phyloP scores from a whole-genome alignment of 2,113 vertebrate species.

The Otus sunia region DNA sequence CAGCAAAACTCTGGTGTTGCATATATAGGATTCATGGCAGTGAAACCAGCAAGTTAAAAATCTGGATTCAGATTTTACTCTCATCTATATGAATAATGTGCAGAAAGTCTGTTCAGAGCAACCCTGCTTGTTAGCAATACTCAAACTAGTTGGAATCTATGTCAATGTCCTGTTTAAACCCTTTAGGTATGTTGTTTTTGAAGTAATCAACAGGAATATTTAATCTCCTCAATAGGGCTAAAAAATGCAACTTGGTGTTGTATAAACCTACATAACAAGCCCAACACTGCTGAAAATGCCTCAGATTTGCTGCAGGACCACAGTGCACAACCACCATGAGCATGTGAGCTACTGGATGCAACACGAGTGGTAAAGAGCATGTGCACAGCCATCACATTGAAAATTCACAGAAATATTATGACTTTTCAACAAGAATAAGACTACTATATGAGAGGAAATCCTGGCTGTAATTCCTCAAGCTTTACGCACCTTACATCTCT shows the following conservation, averaged over 20 bases:
- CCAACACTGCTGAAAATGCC: not conserved
- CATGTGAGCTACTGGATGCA: rapidly evolving
- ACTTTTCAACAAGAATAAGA: not conserved
- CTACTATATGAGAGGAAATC: not conserved
- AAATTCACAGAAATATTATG: not conserved
- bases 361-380: rapidly evolving
- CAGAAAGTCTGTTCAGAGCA: not conserved
- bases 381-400: rapidly evolving
- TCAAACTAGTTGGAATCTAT: not conserved
- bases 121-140: not conserved
- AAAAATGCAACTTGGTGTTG: not conserved
- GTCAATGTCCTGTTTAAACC: not conserved
- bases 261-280: not conserved
- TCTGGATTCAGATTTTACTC: not conserved
- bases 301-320: not conserved
- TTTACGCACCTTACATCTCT: not conserved
- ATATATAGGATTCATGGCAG: not conserved
- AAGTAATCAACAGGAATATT: not conserved
- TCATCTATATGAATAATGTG: rapidly evolving
- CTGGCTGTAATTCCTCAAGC: not conserved
- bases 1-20: not conserved
- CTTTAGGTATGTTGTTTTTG: rapidly evolving
- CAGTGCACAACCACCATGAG: not conserved
- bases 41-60: not conserved
- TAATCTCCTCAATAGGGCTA: not conserved